Evolutionary conservation across 2,113 vertebrate species (phyloP), one percentile per base, ranked within the genome.

Genomic region (Notarius quadriscutis): DNA sequence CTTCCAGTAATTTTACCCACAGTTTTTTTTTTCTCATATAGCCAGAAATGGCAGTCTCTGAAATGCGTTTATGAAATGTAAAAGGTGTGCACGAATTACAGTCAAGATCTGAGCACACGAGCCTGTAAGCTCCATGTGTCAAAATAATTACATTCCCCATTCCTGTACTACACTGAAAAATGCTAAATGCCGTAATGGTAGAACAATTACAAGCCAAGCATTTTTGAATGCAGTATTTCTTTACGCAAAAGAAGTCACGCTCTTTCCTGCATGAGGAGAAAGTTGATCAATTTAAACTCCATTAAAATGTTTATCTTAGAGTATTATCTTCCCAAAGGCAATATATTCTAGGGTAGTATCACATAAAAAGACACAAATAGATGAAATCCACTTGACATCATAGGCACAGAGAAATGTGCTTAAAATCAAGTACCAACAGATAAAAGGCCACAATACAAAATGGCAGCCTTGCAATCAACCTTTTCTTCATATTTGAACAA

Each of bases 371-470:
- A 88, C 63, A 88, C 25, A 88, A 80, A 89, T 67, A 62, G 79
- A 89, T 69, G 82, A 83, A 86, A 81, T 75, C 63, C 78, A 72
- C 75, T 85, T 89, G 84, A 82, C 81, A 82, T 83, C 84, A 87
- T 77, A 88, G 50, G 78, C 78, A 85, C 27, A 84, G 84, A 15
- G 12, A 81, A 57, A 87, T 63, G 48, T 67, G 67, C 58, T 80
- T 84, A 85, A 87, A 86, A 82, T 85, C 83, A 83, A 89, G 87
- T 87, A 89, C 75, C 57, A 81, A 89, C 78, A 86, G 82, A 88
- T 50, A 84, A 85, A 87, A 80, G 80, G 87, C 67, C 85, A 84
- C 69, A 86, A 83, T 75, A 86, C 86, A 88, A 84, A 83, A 81
- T 12, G 41, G 41, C 30, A 22, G 34, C 53, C 30, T 81, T 60